A percentile compares a stretch with the other conserved stretches of the same genome.
Evolutionary conservation across 2,888 invertebrate species (phyloP).

Genomic region (Coelogynopora nodosa): DNA sequence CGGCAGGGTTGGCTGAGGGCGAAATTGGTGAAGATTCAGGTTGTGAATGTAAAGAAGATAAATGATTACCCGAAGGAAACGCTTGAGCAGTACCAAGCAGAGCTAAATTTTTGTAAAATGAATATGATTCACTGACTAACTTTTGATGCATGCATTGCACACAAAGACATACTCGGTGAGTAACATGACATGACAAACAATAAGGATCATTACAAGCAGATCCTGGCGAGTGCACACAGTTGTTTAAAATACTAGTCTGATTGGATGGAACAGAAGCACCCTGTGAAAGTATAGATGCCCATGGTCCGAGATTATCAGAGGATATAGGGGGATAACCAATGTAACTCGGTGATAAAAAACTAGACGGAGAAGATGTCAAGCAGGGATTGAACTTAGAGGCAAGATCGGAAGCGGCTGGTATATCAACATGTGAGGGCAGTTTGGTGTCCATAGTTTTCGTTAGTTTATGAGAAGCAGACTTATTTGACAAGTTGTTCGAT

Average conservation of each 20-base stretch:
- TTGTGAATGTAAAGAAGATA: not conserved
- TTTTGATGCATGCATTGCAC: not conserved
- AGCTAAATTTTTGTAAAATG: not conserved
- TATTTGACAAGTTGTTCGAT: not conserved
- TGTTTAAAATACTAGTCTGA: not conserved
- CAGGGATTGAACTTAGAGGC: not conserved
- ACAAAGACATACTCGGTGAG: not conserved
- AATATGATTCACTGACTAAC: not conserved
- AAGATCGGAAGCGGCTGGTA: not conserved
- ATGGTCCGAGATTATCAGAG: not conserved
- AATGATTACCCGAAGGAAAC: not conserved
- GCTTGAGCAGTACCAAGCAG: not conserved
- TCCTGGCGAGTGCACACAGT: not conserved
- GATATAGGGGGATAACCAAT: not conserved
- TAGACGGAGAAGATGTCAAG: not conserved
- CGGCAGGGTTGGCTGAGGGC: not conserved
- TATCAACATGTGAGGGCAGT: not conserved
- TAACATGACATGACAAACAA: not conserved
- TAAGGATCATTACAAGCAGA: not conserved
- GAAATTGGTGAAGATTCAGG: not conserved
- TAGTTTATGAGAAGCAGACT: not conserved
- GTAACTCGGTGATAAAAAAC: not conserved
- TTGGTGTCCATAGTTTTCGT: not conserved
- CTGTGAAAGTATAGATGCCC: not conserved
- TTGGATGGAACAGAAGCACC: not conserved